phyloP scores from a whole-genome alignment of 2,888 invertebrate genomes.

The Hylaea fasciaria region DNA sequence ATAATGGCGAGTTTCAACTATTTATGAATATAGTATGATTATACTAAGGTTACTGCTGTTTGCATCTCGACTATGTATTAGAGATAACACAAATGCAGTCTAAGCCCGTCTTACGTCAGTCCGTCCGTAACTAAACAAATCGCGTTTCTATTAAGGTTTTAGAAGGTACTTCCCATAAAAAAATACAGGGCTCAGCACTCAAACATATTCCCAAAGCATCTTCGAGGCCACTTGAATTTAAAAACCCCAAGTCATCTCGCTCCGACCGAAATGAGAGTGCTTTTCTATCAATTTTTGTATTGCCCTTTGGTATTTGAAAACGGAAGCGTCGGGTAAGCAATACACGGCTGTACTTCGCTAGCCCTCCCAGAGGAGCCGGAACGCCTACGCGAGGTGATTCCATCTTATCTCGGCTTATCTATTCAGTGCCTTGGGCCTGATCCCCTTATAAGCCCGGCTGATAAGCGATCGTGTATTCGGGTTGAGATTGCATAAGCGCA shows the following conservation, averaged over 20 bases:
- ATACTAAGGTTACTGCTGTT: no score
- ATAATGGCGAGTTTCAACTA: no score
- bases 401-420: constrained; percentile 4
- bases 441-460: neutral
- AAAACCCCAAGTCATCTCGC: constrained; percentile 8
- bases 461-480: no score
- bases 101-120: no score
- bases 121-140: no score
- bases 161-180: no score
- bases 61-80: neutral
- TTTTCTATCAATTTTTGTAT: constrained; percentile 23
- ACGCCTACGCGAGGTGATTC: constrained; percentile 9
- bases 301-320: constrained; percentile 16
- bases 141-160: no score
- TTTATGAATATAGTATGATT: no score
- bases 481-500: no score
- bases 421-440: constrained; percentile 9
- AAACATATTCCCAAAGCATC: neutral
- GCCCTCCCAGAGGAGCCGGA: constrained; percentile 9
- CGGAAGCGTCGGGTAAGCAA: constrained; percentile 9
- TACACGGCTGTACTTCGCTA: constrained; percentile 8
- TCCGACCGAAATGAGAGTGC: constrained; percentile 5
- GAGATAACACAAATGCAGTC: neutral
- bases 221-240: neutral
- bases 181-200: no score